Conservation (phyloP, 2,113 vertebrate species). For the Cinclus cinclus region DNA sequence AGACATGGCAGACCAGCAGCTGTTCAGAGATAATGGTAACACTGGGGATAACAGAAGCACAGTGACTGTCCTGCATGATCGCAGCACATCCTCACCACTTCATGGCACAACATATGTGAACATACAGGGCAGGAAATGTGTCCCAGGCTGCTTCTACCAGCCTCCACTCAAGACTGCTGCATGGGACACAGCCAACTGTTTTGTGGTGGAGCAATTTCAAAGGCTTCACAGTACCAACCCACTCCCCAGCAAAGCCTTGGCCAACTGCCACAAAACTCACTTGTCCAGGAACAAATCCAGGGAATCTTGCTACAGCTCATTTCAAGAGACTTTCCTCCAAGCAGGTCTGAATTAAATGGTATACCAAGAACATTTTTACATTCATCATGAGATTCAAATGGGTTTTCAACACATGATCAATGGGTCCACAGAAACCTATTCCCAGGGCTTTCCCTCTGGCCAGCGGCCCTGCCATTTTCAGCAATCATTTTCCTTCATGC, state of each 20-base stretch:
- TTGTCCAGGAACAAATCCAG: constrained; percentile 61
- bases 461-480: not conserved
- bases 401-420: constrained; percentile 38
- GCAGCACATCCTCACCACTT: not conserved
- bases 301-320: constrained; percentile 51
- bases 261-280: constrained; percentile 50
- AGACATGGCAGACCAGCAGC: not conserved
- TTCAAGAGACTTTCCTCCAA: constrained; percentile 55
- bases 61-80: not conserved
- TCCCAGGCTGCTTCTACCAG: not conserved
- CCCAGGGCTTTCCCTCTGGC: constrained; percentile 11
- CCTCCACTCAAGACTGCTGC: not conserved
- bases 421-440: constrained; percentile 61
- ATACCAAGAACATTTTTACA: constrained; percentile 61
- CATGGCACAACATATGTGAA: not conserved
- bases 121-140: not conserved
- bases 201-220: not conserved
- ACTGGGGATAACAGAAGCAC: not conserved
- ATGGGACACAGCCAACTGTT: not conserved
- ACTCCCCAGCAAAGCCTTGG: not conserved
- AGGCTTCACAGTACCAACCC: not conserved
- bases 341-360: constrained; percentile 56
- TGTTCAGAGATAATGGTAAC: not conserved
- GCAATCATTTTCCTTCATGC: constrained; percentile 1
- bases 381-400: constrained; percentile 67